These are phyloP conservation scores for Aphelinus atriplicis DNA, from an alignment of 1,140 invertebrate species.

Conservation along the genomic window DNA sequence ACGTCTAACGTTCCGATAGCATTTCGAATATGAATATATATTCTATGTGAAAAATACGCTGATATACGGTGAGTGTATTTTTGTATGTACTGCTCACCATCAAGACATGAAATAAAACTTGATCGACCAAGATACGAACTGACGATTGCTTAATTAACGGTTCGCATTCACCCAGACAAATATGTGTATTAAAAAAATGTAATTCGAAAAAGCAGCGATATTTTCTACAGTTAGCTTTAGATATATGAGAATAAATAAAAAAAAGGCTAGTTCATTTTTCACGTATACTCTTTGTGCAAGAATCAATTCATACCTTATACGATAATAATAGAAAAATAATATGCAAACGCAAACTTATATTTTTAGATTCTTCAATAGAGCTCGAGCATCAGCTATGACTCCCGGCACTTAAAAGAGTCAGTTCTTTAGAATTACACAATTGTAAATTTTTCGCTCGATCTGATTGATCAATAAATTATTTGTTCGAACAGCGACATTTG, in stretches of 20 bases:
- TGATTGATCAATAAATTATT: slow-evolving; percentile 17
- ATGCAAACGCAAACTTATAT: slow-evolving; percentile 2
- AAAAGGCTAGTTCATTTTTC: slow-evolving; percentile 23
- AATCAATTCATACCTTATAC: slow-evolving; percentile 1
- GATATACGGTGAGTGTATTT: no score
- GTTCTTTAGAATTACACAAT: slow-evolving; percentile 4
- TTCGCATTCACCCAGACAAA: slow-evolving; percentile 3
- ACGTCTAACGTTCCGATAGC: no score
- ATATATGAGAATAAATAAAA: slow-evolving; percentile 5
- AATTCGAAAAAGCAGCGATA: not conserved
- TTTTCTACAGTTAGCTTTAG: slow-evolving; percentile 29
- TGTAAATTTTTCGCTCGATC: slow-evolving; percentile 21
- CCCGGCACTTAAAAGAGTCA: slow-evolving; percentile 7
- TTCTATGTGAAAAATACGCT: no score
- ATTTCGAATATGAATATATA: no score
- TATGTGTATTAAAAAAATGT: slow-evolving; percentile 6
- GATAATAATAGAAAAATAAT: not conserved
- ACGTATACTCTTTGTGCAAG: not conserved
- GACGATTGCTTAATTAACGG: not conserved
- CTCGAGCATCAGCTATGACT: not conserved
- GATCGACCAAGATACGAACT: not conserved
- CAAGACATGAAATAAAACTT: no score
- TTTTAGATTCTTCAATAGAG: slow-evolving; percentile 7
- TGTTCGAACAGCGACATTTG: not conserved
- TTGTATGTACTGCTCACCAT: no score